Percentiles rank a stretch among this genome's conserved stretches.
phyloP scores from a whole-genome alignment of 1,140 invertebrate species.

The Limonius californicus region DNA sequence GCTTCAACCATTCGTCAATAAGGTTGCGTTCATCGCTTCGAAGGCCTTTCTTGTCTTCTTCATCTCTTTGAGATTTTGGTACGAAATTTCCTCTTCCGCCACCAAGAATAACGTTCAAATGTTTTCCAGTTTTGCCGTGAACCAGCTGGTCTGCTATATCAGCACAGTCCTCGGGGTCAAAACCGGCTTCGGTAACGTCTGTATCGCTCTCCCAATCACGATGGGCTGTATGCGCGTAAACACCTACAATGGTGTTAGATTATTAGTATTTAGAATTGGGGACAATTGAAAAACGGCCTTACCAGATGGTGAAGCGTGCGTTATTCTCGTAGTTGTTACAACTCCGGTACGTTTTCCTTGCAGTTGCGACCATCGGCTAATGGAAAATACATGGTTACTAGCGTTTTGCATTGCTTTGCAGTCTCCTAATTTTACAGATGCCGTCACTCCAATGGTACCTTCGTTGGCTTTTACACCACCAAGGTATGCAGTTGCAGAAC shows the following conservation, averaged over 20 bases:
- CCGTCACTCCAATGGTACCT: constrained; percentile 73
- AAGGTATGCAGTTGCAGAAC: constrained; percentile 75
- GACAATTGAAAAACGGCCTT: too few relatives aligned
- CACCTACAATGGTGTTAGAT: too few relatives aligned
- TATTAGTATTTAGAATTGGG: too few relatives aligned
- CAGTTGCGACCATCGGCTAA: constrained; percentile 70
- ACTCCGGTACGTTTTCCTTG: constrained; percentile 70
- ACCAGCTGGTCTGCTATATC: constrained; percentile 77
- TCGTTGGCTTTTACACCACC: constrained; percentile 79
- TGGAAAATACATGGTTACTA: constrained; percentile 58
- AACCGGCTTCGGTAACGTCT: constrained; percentile 50
- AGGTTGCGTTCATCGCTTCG: constrained; percentile 50
- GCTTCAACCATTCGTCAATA: constrained; percentile 50
- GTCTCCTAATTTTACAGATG: constrained; percentile 56
- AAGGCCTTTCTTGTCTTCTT: constrained; percentile 49
- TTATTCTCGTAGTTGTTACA: constrained; percentile 75
- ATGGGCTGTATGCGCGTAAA: constrained; percentile 75
- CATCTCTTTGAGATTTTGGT: constrained; percentile 56
- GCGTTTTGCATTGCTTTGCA: constrained; percentile 55
- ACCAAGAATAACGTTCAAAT: constrained; percentile 66
- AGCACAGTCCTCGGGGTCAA: constrained; percentile 52
- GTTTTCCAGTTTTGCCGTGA: constrained; percentile 59
- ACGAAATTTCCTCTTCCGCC: constrained; percentile 71
- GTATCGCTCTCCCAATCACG: constrained; percentile 75
- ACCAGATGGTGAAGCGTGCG: constrained; percentile 67